Conservation (phyloP, 2,113 vertebrate species). For the Macrotus californicus region DNA sequence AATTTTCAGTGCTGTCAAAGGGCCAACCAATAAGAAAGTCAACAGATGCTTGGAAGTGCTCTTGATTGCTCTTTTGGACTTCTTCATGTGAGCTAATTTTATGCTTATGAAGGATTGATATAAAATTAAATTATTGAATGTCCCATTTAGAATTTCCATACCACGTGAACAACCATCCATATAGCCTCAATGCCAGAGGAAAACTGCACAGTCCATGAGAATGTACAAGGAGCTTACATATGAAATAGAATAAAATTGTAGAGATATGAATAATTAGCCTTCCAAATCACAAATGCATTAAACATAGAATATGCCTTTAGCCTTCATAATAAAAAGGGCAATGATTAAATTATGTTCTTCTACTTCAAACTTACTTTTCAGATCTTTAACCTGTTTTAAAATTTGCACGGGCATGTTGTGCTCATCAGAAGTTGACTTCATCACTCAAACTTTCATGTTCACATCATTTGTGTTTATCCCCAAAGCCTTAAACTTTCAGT, state of each 20-base stretch:
- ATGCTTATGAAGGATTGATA: neutral
- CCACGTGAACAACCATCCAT: neutral
- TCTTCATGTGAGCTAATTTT: conserved; percentile 4
- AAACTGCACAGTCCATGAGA: neutral
- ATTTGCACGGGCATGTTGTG: conserved; percentile 75
- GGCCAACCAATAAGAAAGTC: neutral
- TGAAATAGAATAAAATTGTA: neutral
- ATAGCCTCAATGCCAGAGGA: conserved; percentile 6
- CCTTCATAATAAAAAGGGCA: conserved; percentile 25
- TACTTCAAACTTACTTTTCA: conserved; percentile 67
- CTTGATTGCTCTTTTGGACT: neutral
- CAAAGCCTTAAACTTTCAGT: conserved; percentile 75
- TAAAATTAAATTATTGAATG: conserved; percentile 1
- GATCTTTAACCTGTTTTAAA: conserved; percentile 66
- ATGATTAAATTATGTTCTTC: conserved; percentile 55
- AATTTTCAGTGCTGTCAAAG: neutral
- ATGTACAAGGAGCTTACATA: neutral
- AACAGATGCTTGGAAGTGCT: neutral
- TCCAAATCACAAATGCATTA: conserved; percentile 31
- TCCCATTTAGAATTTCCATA: conserved; percentile 11
- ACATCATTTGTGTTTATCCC: conserved; percentile 75
- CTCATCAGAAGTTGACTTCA: conserved; percentile 76
- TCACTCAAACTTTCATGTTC: conserved; percentile 74
- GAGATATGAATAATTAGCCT: neutral
- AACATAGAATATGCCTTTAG: conserved; percentile 37